Base-by-base conservation (phyloP, 2,888 invertebrate genomes). In the Trichogramma evanescens region DNA sequence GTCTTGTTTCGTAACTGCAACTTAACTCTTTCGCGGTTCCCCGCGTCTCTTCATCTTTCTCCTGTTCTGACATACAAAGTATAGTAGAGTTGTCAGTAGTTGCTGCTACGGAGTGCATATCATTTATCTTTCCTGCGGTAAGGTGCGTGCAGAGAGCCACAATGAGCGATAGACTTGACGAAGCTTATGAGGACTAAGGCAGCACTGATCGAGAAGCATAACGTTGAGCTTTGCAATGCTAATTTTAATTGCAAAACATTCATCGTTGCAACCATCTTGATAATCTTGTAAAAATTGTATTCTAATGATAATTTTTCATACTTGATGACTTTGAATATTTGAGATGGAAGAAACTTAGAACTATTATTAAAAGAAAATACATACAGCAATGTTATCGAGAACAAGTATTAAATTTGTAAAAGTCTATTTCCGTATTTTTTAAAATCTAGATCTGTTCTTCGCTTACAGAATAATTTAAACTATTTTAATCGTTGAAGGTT, bases 51-150 rank as follows among this genome's bases (percentile, higher is more conserved):
- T 40, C 6, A 6, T 40, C 57, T 65, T 65, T 61, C 63, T 60
- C 54, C 56, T 67, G 64, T 64, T 48, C 46, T 52, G 59, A 63
- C 59, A 61, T 63, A 68, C 67, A 67, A 68, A 66, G 67, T 66
- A 66, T 26, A 26, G 26, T 26, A 26, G 26, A 26, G 26, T 26
- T 2, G 64, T 64, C 58, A 61, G 26, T 38, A 45, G 41, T 39
- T 61, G 62, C 67, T 63, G 52, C 62, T 58, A 50, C 54, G 26
- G 42, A 45, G 10, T 42, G 56, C 55, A 39, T 50, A 62, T 51
- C 57, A 62, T 63, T 54, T 39, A 54, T 63, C 63, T 59, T 59
- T n/a, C 54, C 48, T 51, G 59, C 53, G 54, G 53, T 38, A 26
- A 26, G 26, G 26, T 26, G 26, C 26, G 26, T 26, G 26, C 26